Conservation (phyloP, 1,140 invertebrate genomes). For the Piezodorus guildinii region DNA sequence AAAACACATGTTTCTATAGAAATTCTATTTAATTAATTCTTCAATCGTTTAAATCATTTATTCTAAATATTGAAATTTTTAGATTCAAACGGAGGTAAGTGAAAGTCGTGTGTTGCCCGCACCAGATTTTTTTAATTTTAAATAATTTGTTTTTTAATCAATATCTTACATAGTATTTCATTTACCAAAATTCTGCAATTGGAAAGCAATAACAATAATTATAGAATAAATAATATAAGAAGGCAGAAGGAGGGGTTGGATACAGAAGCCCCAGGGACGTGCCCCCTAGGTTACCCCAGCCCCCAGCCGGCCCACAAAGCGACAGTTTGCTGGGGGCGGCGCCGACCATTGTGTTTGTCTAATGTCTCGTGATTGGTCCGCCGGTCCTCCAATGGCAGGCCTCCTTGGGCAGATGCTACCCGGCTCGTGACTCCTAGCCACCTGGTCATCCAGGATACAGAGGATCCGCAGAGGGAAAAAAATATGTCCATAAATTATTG, state of each 20-base stretch:
- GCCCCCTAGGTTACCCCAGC: neutral
- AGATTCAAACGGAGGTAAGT: no score
- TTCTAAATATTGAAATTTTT: no score
- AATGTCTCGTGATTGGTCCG: slow-evolving; percentile 5
- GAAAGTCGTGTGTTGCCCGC: no score
- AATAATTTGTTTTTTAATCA: no score
- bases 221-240: no score
- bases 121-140: no score
- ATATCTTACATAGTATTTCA: no score
- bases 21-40: no score
- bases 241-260: neutral
- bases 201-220: no score
- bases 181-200: no score
- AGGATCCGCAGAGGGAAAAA: neutral
- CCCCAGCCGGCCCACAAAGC: neutral
- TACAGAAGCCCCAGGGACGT: neutral
- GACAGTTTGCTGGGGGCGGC: neutral
- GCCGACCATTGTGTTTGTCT: neutral
- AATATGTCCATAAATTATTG: slow-evolving; percentile 1
- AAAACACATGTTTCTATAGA: no score
- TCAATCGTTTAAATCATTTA: no score
- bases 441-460: neutral
- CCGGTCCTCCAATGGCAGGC: neutral
- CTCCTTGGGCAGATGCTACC: neutral
- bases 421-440: neutral